Evolutionary conservation across 2,797 vertebrate species (phyloP), one percentile per base, ranked within the genome.

Genomic region (Sebastes vulpes): DNA sequence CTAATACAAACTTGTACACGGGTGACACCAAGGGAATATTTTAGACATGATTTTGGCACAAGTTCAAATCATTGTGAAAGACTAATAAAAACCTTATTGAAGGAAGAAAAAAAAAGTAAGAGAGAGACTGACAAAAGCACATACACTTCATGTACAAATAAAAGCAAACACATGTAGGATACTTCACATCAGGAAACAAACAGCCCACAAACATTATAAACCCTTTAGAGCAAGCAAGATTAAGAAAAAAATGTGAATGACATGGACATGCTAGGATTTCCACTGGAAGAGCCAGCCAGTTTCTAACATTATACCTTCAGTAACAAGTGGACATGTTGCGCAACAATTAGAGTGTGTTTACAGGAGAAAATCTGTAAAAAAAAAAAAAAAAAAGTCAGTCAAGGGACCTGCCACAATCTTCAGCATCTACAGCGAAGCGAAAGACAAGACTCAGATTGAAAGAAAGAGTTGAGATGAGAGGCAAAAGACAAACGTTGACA

Each of bases 241-340:
- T 5, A 61, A 72, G 26, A 23, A 7, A 6, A 35, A 72, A 69
- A 75, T 4, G 46, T 58, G 72, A 72, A 74, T 56, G n/a, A 78
- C 53, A 48, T 31, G 31, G 28, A 65, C 26, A 65, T 78, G 65
- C 50, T 75, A 29, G 1, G 29, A 65, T 79, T 88, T 84, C 57
- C 70, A 93, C 93, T 93, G 92, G 93, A 90, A 87, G 84, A 91
- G 68, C 92, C 93, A 91, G 92, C 92, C 93, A 94, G 92, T 88
- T 90, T 92, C 75, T 90, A 77, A 86, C 67, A 77, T 80, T 31
- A 38, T 9, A 77, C 46, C 59, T 72, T 78, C 1, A 58, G 38
- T 46, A 53, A 81, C 54, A 46, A 68, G 54, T 72, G 23, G 63
- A 75, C 23, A 20, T 63, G 57, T 38, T 59, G 25, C 69, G 29